Base-by-base conservation (phyloP, 64 coral and sea anemone species). In the Porites lutea region DNA sequence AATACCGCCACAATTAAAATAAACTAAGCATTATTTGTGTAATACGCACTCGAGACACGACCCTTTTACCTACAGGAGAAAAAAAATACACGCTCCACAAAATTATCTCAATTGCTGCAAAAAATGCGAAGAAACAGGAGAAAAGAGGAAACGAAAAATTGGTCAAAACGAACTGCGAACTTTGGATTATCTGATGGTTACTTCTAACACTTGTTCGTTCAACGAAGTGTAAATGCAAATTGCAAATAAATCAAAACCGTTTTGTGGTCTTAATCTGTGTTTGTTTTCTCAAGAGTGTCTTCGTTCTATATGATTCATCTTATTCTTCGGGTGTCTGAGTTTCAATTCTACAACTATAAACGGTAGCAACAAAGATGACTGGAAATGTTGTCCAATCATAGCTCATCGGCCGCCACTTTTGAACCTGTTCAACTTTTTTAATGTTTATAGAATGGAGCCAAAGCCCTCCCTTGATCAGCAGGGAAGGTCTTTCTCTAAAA, bases 241-340 rank as follows among this genome's bases (percentile, higher is more conserved):
- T 7, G 62, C 63, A 68, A 69, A 84, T 48, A 84, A 84, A 13
- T 68, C 15, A 67, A 67, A 66, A 84, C 45, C 46, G 47, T 84
- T 13, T 48, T 48, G 2, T 8, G n/a, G 19, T 4, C 8, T 3
- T 6, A 5, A 51, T 2, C 2, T 6, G 43, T 84, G 62, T 84
- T 84, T 68, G 62, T 68, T 82, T 68, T n/a, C 8, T 67, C 1
- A 44, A 19, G 27, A 37, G 27, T 37, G 27, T 37, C 27, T 1
- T 37, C 27, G 27, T 37, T 37, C 27, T 37, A 37, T 37, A 37
- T 37, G 27, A 37, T 37, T 37, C 27, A 37, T 37, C 27, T 37
- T 37, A 37, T 37, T 37, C 27, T 37, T 37, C 27, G 27, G 27
- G 27, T 37, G 27, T 37, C 27, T 37, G 27, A 37, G 27, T 37